These are phyloP conservation scores for Puffinus mauretanicus DNA, from an alignment of 2,113 vertebrate species.

Conservation along the genomic window DNA sequence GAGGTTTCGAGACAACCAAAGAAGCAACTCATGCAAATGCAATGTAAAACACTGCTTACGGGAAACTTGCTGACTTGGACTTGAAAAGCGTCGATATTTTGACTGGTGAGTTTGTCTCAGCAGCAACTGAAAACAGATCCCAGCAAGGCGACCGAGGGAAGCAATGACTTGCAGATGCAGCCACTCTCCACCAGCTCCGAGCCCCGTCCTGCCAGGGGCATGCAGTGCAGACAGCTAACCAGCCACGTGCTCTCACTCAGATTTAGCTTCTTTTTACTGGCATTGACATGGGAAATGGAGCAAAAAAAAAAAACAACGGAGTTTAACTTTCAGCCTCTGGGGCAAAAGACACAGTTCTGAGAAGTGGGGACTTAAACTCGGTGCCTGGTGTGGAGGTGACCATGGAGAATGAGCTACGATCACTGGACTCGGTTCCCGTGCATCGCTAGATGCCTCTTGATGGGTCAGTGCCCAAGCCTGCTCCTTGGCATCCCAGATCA, in stretches of 20 bases:
- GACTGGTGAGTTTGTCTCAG: background rate
- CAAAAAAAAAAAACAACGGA: background rate
- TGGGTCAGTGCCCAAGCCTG: background rate
- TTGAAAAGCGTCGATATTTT: background rate
- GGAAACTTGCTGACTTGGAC: constrained; percentile 30
- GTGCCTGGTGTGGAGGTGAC: background rate
- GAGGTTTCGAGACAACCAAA: background rate
- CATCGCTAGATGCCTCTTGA: background rate
- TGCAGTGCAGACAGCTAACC: background rate
- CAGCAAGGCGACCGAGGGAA: background rate
- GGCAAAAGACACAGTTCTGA: background rate
- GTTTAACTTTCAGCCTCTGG: background rate
- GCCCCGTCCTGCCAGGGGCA: background rate
- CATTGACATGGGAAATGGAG: background rate
- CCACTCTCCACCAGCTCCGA: background rate
- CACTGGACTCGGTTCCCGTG: background rate
- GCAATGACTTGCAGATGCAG: background rate
- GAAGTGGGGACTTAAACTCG: background rate
- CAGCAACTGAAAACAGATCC: constrained; percentile 27
- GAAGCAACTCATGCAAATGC: background rate
- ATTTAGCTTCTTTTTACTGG: background rate
- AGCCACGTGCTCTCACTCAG: background rate
- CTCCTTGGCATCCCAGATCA: background rate
- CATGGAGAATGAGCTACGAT: background rate
- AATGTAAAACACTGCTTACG: background rate